phyloP scores from a whole-genome alignment of 2,113 vertebrate genomes.

The Heliornis fulica region DNA sequence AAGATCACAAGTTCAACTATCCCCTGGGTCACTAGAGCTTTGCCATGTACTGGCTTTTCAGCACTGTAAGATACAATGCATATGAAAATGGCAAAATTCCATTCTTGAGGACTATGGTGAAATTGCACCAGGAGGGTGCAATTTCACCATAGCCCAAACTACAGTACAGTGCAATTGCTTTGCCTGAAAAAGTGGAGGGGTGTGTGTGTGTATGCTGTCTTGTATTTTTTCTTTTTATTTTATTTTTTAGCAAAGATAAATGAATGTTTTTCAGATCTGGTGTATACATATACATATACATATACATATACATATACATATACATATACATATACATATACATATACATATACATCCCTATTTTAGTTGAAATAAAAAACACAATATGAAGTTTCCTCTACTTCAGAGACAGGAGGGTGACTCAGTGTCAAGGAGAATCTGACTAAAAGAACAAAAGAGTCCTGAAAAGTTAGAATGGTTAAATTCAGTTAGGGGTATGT shows the following conservation, averaged over 20 bases:
- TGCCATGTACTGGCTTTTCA: slow-evolving; percentile 5
- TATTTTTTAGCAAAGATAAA: not conserved
- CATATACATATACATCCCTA: not conserved
- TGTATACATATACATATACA: too few relatives aligned
- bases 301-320: too few relatives aligned
- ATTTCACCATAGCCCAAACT: fast-evolving
- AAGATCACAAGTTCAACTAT: slow-evolving; percentile 45
- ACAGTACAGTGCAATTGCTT: not conserved
- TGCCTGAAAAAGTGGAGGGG: not conserved
- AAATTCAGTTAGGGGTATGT: not conserved
- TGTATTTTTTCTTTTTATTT: not conserved
- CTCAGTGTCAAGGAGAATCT: not conserved
- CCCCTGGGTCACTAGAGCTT: slow-evolving; percentile 12
- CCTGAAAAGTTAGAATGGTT: not conserved
- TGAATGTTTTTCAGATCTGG: not conserved
- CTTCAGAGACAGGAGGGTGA: not conserved
- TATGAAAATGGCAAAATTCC: not conserved
- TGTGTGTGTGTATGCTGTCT: not conserved
- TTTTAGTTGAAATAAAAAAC: not conserved
- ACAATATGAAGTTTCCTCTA: not conserved
- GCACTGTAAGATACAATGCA: not conserved
- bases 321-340: too few relatives aligned
- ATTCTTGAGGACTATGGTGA: not conserved
- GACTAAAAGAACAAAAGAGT: not conserved
- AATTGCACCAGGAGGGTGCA: not conserved